Percentiles rank a stretch among this genome's conserved stretches.
Conservation (phyloP, 2,888 invertebrate species). For the Caenorhabditis wallacei region DNA sequence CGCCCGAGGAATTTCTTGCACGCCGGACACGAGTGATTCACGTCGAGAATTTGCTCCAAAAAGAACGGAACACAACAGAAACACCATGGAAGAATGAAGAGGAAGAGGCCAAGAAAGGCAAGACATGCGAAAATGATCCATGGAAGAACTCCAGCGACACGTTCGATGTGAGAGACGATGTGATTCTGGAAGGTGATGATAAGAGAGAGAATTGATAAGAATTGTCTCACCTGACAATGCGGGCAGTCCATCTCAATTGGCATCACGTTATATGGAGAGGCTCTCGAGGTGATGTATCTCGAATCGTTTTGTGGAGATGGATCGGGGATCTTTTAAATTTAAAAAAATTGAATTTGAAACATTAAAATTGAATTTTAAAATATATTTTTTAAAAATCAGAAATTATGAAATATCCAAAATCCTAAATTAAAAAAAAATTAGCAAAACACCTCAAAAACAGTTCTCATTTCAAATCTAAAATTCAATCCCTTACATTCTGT, state of each 20-base stretch:
- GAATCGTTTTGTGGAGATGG: conserved; percentile 45
- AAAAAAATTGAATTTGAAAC: background rate
- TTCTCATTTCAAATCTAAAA: too few relatives aligned
- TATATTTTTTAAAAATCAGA: too few relatives aligned
- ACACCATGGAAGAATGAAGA: conserved; percentile 79
- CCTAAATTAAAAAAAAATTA: background rate
- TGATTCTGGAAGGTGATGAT: conserved; percentile 70
- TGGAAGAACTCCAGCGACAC: conserved; percentile 77
- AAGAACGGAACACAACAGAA: conserved; percentile 80
- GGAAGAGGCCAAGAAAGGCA: conserved; percentile 80
- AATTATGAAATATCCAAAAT: background rate
- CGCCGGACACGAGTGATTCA: conserved; percentile 80
- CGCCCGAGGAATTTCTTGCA: conserved; percentile 80
- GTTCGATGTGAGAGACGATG: conserved; percentile 79
- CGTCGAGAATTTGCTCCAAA: conserved; percentile 79
- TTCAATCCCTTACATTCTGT: conserved; percentile 42
- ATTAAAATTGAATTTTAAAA: too few relatives aligned
- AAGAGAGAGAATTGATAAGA: too few relatives aligned
- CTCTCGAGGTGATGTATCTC: conserved; percentile 37
- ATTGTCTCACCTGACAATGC: conserved; percentile 77
- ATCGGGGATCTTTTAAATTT: conserved; percentile 6
- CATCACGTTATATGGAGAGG: conserved; percentile 70
- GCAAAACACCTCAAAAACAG: too few relatives aligned
- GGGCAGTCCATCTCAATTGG: conserved; percentile 82
- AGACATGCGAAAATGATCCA: conserved; percentile 72